Evolutionary conservation across 2,113 vertebrate genomes (phyloP).

Genomic region (Tychaedon coryphoeus): DNA sequence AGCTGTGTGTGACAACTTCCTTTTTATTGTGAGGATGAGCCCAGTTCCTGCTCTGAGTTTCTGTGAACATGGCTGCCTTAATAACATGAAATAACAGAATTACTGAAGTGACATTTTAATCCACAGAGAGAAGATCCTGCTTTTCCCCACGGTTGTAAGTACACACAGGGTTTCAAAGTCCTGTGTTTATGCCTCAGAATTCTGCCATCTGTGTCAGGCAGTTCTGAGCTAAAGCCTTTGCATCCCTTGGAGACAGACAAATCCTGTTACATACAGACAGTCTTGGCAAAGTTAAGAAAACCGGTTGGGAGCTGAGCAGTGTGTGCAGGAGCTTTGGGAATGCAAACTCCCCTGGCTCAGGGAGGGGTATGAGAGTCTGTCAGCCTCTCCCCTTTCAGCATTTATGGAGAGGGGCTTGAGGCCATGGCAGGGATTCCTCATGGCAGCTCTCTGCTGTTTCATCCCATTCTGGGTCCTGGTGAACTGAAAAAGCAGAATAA

Average conservation of each 20-base stretch:
- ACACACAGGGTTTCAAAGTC: neutral
- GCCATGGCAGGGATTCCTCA: neutral
- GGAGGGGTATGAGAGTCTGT: neutral
- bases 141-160: neutral
- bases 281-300: neutral
- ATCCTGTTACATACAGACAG: neutral
- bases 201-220: slow-evolving; percentile 1
- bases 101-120: neutral
- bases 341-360: neutral
- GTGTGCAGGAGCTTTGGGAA: neutral
- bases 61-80: neutral
- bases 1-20: neutral
- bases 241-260: slow-evolving; percentile 4
- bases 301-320: neutral
- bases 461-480: neutral
- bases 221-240: neutral
- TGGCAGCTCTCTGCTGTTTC: neutral
- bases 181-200: slow-evolving; percentile 4
- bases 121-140: neutral
- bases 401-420: neutral
- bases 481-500: neutral
- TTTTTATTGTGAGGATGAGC: neutral
- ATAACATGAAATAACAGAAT: neutral
- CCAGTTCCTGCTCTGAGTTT: neutral
- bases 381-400: neutral